Percentiles rank a stretch among this genome's conserved stretches.
These are phyloP conservation scores for Seriola aureovittata DNA, from an alignment of 2,113 vertebrate genomes.

Conservation along the genomic window DNA sequence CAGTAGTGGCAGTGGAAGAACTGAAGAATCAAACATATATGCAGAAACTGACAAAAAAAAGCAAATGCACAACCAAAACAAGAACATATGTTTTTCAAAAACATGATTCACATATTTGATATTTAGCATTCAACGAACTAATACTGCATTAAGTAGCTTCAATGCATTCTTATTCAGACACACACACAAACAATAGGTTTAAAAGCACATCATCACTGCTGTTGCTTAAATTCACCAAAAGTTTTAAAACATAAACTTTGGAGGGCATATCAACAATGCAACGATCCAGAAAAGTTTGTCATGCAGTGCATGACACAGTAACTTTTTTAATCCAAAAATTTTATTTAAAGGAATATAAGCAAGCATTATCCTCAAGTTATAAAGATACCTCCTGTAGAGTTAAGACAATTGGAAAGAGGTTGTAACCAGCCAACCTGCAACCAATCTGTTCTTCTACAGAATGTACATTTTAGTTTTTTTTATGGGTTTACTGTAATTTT, in stretches of 20 bases:
- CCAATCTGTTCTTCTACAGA: constrained; percentile 17
- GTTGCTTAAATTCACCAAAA: not conserved
- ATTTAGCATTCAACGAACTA: constrained; percentile 17
- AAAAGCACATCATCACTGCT: not conserved
- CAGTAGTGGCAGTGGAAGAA: constrained; percentile 42
- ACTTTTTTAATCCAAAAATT: constrained; percentile 11
- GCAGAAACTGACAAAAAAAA: not conserved
- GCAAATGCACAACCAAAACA: not conserved
- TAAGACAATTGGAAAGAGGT: constrained; percentile 53
- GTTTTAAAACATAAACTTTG: not conserved
- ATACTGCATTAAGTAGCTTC: constrained; percentile 9
- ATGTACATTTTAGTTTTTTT: not conserved
- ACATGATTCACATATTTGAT: constrained; percentile 17
- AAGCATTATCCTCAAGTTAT: not conserved
- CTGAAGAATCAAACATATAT: constrained; percentile 13
- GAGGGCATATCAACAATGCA: not conserved
- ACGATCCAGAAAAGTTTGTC: not conserved
- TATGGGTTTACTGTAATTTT: constrained; percentile 11
- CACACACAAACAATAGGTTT: constrained; percentile 12
- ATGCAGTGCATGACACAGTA: not conserved
- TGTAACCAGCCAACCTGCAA: constrained; percentile 80
- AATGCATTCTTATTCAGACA: constrained; percentile 9
- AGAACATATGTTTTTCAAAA: constrained; percentile 4
- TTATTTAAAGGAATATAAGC: not conserved
- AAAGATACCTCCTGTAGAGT: constrained; percentile 10